Percentiles rank a stretch among this genome's conserved stretches.
Conservation (phyloP, 1,140 invertebrate species). For the Gerris buenoi region DNA sequence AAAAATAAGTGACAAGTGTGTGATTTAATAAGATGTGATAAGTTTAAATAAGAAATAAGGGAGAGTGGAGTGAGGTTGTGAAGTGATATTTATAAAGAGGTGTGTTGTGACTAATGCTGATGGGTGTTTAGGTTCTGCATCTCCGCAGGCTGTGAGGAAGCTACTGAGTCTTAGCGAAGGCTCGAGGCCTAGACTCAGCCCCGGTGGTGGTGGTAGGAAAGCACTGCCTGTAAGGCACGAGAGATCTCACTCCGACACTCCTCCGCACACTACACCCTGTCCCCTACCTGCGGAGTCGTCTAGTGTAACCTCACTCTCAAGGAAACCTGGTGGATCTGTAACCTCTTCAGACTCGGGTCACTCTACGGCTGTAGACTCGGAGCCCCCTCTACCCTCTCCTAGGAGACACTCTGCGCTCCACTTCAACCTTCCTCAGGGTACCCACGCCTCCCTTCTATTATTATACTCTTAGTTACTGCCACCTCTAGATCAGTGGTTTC, state of each 20-base stretch:
- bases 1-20: too few species aligned
- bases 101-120: too few species aligned
- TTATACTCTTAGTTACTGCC: too few species aligned
- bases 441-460: too few species aligned
- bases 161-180: conserved; percentile 70
- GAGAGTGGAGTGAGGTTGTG: too few species aligned
- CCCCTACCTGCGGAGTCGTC: conserved; percentile 68
- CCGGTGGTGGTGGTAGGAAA: conserved; percentile 46
- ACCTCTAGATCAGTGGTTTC: too few species aligned
- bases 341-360: conserved; percentile 75
- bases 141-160: conserved; percentile 87
- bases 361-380: conserved; percentile 58
- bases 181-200: conserved; percentile 48
- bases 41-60: too few species aligned
- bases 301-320: conserved; percentile 81
- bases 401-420: conserved; percentile 39
- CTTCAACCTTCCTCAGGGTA: conserved; percentile 31
- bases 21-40: too few species aligned
- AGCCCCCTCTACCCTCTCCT: conserved; percentile 31
- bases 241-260: conserved; percentile 79
- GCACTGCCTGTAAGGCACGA: conserved; percentile 46
- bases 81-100: too few species aligned
- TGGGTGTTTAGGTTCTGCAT: conserved; percentile 68
- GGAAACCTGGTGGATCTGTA: conserved; percentile 68
- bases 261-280: conserved; percentile 47